These are phyloP conservation scores for Macrotis lagotis DNA, from an alignment of 2,113 vertebrate genomes.

Conservation along the genomic window DNA sequence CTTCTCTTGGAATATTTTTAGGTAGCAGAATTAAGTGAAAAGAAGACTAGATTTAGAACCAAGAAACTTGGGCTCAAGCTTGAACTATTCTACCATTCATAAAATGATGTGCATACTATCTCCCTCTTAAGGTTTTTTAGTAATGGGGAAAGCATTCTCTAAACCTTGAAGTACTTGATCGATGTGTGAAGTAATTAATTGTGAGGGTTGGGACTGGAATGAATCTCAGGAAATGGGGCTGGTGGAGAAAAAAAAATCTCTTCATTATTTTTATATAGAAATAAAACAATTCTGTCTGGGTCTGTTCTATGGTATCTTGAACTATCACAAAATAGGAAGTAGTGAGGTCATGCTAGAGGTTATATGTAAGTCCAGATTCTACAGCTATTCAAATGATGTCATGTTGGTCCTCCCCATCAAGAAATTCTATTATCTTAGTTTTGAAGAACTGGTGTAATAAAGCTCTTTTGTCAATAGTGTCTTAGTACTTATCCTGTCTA, in stretches of 20 bases:
- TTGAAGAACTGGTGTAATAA: not conserved
- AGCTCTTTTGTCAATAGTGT: not conserved
- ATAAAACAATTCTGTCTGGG: not conserved
- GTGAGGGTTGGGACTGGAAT: not conserved
- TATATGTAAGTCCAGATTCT: not conserved
- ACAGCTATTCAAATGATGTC: not conserved
- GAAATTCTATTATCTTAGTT: not conserved
- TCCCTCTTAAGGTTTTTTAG: not conserved
- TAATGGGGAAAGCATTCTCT: not conserved
- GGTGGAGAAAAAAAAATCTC: not conserved
- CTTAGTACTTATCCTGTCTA: not conserved
- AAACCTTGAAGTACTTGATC: not conserved
- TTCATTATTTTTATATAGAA: not conserved
- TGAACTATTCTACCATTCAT: not conserved
- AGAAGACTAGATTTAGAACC: not conserved
- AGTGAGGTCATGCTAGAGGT: not conserved
- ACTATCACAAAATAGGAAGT: not conserved
- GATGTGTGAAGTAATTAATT: not conserved
- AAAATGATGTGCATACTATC: not conserved
- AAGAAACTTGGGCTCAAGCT: not conserved
- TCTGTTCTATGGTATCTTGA: not conserved
- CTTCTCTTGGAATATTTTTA: not conserved
- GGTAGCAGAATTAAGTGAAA: not conserved
- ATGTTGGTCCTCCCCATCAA: not conserved
- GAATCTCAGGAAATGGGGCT: not conserved